Percentiles rank a stretch among this genome's conserved stretches.
These are phyloP conservation scores for Taphrorychus bicolor DNA, from an alignment of 2,888 invertebrate species.

Conservation along the genomic window DNA sequence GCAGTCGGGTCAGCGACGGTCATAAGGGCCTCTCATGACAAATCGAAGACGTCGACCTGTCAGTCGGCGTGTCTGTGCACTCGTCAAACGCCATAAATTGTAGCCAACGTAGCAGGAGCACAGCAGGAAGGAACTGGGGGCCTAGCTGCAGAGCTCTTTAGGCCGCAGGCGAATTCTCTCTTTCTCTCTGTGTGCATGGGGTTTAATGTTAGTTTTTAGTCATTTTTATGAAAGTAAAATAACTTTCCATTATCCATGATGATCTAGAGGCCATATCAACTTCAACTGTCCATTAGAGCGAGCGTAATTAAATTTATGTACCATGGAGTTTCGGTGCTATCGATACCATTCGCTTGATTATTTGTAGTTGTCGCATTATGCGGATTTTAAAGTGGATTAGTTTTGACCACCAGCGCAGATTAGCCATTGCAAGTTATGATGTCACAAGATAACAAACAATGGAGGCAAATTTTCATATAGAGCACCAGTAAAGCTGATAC, in stretches of 20 bases:
- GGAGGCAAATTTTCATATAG: constrained; percentile 16
- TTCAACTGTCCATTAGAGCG: constrained; percentile 10
- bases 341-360: constrained; percentile 27
- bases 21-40: constrained; percentile 5
- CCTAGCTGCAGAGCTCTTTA: neutral
- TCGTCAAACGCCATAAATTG: constrained; percentile 46
- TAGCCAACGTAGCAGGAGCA: constrained; percentile 43
- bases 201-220: no score
- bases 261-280: neutral
- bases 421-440: constrained; percentile 32
- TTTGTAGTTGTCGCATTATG: constrained; percentile 36
- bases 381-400: constrained; percentile 38
- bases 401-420: constrained; percentile 32
- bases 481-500: neutral
- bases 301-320: constrained; percentile 23
- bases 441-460: constrained; percentile 23
- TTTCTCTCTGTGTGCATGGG: no score
- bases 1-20: constrained; percentile 18
- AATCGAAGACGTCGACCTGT: constrained; percentile 41
- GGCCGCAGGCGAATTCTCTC: constrained; percentile 1
- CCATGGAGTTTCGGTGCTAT: constrained; percentile 11
- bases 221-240: no score
- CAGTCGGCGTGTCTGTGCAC: constrained; percentile 44
- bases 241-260: neutral
- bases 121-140: constrained; percentile 36